A percentile compares a stretch with the other conserved stretches of the same genome.
These are phyloP conservation scores for Drosophila siamana DNA, from an alignment of 2,888 invertebrate species.

Conservation along the genomic window DNA sequence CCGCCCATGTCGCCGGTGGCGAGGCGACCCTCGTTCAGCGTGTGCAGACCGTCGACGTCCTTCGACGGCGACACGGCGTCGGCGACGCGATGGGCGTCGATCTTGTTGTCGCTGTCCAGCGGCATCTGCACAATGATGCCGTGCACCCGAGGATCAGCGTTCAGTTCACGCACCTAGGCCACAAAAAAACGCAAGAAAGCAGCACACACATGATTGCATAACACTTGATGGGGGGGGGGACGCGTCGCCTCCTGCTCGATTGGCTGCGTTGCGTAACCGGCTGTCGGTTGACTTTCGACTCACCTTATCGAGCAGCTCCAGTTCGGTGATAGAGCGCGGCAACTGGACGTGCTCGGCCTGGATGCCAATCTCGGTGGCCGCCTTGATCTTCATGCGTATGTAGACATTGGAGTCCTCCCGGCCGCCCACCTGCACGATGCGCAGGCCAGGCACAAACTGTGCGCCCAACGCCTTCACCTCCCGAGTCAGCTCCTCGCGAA, in stretches of 20 bases:
- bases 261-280: neutral
- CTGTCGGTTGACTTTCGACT: constrained; percentile 33
- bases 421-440: constrained; percentile 98
- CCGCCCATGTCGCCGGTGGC: constrained; percentile 95
- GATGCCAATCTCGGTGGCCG: constrained; percentile 96
- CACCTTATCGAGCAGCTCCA: constrained; percentile 86
- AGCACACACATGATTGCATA: too few species aligned
- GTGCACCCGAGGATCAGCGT: constrained; percentile 93
- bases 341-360: constrained; percentile 92
- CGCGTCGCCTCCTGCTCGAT: neutral
- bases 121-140: constrained; percentile 99
- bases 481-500: constrained; percentile 89
- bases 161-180: constrained; percentile 87
- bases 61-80: constrained; percentile 95
- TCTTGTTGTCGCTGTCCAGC: constrained; percentile 92
- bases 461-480: constrained; percentile 89
- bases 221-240: constrained; percentile 12
- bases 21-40: constrained; percentile 96
- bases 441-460: constrained; percentile 91
- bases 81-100: constrained; percentile 94
- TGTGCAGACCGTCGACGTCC: constrained; percentile 97
- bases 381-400: constrained; percentile 97
- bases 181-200: too few species aligned
- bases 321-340: constrained; percentile 92
- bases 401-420: constrained; percentile 99